Percentiles rank a stretch among this genome's conserved stretches.
These are phyloP conservation scores for Brachyhypopomus gauderio DNA, from an alignment of 2,113 vertebrate species.

Conservation along the genomic window DNA sequence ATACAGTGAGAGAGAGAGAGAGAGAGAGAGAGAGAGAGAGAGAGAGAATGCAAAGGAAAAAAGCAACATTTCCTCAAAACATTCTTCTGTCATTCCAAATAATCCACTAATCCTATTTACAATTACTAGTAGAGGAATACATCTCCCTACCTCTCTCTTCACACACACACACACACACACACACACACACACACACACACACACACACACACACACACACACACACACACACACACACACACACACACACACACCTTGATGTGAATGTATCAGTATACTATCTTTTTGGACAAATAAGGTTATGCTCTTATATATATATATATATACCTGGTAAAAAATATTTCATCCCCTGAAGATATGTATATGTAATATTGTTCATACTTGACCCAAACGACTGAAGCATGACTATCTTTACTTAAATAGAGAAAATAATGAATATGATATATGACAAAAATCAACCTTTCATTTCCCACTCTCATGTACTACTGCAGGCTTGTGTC, in stretches of 20 bases:
- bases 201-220: slow-evolving; percentile 52
- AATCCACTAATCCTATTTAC: slow-evolving; percentile 50
- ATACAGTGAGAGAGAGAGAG: not conserved
- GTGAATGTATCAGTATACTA: slow-evolving; percentile 49
- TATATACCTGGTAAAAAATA: not conserved
- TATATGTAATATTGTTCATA: not conserved
- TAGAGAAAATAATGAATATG: not conserved
- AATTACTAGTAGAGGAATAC: slow-evolving; percentile 37
- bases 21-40: slow-evolving; percentile 11
- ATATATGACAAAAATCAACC: not conserved
- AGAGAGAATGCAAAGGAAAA: not conserved
- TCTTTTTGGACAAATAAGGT: slow-evolving; percentile 27
- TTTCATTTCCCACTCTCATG: not conserved
- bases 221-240: not conserved
- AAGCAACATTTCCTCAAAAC: slow-evolving; percentile 29
- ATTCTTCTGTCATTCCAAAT: slow-evolving; percentile 37
- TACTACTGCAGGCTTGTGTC: not conserved
- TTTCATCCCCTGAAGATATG: not conserved
- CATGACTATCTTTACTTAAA: not conserved
- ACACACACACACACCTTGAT: slow-evolving; percentile 45
- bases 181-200: not conserved
- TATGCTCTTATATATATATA: slow-evolving; percentile 4
- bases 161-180: slow-evolving; percentile 54
- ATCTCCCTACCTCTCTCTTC: slow-evolving; percentile 43
- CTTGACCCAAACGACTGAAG: not conserved